Conservation (phyloP, 2,888 invertebrate genomes). For the Cataglyphis cursor region DNA sequence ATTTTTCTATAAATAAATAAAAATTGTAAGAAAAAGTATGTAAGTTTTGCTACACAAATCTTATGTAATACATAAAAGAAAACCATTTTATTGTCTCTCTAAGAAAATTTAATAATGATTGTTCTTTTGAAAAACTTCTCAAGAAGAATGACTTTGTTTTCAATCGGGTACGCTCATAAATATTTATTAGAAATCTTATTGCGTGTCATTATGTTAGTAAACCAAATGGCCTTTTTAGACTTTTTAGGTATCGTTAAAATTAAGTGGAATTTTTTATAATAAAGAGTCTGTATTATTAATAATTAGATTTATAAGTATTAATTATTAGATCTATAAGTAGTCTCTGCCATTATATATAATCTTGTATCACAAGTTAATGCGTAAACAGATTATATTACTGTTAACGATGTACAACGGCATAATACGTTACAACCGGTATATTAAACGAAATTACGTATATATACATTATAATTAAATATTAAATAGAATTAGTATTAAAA, state of each 20-base stretch:
- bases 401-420: conserved; percentile 13
- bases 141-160: neutral
- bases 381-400: conserved; percentile 47
- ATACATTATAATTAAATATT: neutral
- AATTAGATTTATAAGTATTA: conserved; percentile 5
- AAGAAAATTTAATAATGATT: conserved; percentile 1
- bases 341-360: conserved; percentile 16
- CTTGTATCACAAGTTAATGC: conserved; percentile 33
- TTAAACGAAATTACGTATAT: conserved; percentile 25
- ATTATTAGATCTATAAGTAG: conserved; percentile 7
- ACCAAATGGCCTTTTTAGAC: conserved; percentile 30
- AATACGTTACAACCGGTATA: conserved; percentile 14
- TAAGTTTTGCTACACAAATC: neutral
- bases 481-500: conserved; percentile 1
- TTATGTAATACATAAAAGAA: neutral
- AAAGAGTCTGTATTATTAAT: conserved; percentile 28
- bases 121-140: neutral
- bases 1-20: neutral
- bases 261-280: conserved; percentile 20
- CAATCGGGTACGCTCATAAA: neutral
- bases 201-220: conserved; percentile 34
- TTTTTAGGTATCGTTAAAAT: neutral
- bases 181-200: conserved; percentile 37
- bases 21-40: neutral
- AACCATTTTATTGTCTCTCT: neutral